These are phyloP conservation scores for Microplitis manilae DNA, from an alignment of 2,888 invertebrate species.

Conservation along the genomic window DNA sequence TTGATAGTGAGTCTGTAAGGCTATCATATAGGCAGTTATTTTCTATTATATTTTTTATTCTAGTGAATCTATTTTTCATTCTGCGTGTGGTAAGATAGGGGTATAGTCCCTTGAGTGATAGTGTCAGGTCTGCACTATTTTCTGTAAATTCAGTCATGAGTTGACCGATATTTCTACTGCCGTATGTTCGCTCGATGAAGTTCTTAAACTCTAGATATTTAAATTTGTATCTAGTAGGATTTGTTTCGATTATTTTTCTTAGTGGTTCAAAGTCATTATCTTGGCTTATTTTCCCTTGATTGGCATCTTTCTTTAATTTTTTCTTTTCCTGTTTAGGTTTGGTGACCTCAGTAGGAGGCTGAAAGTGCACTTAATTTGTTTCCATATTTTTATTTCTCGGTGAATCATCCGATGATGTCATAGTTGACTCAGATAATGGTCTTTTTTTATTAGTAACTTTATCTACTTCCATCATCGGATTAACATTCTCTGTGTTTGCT, in stretches of 20 bases:
- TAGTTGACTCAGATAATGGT: too few relatives aligned
- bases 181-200: not conserved
- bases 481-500: too few relatives aligned
- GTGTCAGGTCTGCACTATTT: not conserved
- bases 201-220: not conserved
- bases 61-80: slow-evolving; percentile 5
- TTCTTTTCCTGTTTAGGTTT: too few relatives aligned
- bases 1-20: not conserved
- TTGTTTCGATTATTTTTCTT: too few relatives aligned
- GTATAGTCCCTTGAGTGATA: not conserved
- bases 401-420: too few relatives aligned
- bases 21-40: not conserved
- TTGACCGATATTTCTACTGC: not conserved
- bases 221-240: not conserved
- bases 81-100: not conserved
- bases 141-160: not conserved
- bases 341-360: too few relatives aligned
- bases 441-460: too few relatives aligned
- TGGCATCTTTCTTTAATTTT: not conserved
- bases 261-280: too few relatives aligned
- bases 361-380: too few relatives aligned
- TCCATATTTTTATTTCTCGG: too few relatives aligned
- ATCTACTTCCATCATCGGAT: too few relatives aligned
- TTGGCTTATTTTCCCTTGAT: not conserved
- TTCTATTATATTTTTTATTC: too few relatives aligned